phyloP scores from a whole-genome alignment of 1,140 invertebrate genomes.

The Trichomalopsis sarcophagae region DNA sequence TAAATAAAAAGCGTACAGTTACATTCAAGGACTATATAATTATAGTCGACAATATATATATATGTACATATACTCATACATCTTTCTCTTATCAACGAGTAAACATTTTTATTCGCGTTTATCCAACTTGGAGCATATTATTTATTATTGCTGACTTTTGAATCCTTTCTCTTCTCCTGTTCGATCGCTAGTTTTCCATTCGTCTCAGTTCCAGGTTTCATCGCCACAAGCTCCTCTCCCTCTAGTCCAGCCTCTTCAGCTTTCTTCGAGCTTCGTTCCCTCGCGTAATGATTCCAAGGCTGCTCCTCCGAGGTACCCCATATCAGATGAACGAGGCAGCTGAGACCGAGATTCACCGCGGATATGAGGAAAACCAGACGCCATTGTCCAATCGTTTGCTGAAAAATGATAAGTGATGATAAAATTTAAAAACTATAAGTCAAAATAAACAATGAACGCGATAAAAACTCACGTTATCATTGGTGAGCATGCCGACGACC shows the following conservation, averaged over 20 bases:
- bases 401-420: background rate
- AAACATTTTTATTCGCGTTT: too few species aligned
- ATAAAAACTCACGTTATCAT: slow-evolving; percentile 76
- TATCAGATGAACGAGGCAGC: slow-evolving; percentile 75
- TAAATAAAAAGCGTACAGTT: too few species aligned
- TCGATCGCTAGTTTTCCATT: background rate
- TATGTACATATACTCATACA: too few species aligned
- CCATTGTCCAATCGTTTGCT: slow-evolving; percentile 83
- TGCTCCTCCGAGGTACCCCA: slow-evolving; percentile 79
- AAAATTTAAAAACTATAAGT: too few species aligned
- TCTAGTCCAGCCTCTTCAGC: slow-evolving; percentile 42
- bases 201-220: background rate
- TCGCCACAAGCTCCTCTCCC: background rate
- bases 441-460: background rate
- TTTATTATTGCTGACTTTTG: background rate
- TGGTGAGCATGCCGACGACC: slow-evolving; percentile 78
- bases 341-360: slow-evolving; percentile 74
- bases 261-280: slow-evolving; percentile 48
- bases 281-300: slow-evolving; percentile 76
- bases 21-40: too few species aligned
- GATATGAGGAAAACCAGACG: slow-evolving; percentile 79
- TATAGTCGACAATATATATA: too few species aligned
- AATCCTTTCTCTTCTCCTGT: background rate
- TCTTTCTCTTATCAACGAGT: too few species aligned
- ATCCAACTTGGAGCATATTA: too few species aligned